Conservation (phyloP, 2,888 invertebrate genomes). For the Ephialtes manifestator region DNA sequence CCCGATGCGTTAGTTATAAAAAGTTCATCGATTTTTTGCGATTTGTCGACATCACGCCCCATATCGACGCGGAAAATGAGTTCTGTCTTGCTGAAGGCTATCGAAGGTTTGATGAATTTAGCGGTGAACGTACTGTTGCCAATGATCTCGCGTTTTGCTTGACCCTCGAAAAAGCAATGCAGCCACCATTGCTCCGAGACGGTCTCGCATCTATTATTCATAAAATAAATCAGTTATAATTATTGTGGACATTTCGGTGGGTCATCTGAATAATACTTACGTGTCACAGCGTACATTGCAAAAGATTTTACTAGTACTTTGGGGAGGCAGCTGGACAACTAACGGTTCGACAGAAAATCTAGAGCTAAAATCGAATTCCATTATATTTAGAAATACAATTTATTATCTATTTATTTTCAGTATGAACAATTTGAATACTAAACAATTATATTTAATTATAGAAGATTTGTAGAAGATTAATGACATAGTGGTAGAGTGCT, state of each 20-base stretch:
- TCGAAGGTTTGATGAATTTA: slow-evolving; percentile 88
- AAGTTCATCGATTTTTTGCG: slow-evolving; percentile 86
- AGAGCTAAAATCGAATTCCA: slow-evolving; percentile 55
- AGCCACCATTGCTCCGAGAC: slow-evolving; percentile 88
- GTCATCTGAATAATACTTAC: slow-evolving; percentile 71
- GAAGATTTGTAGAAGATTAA: too few species aligned
- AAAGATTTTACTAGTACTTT: slow-evolving; percentile 63
- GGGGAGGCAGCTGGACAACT: slow-evolving; percentile 74
- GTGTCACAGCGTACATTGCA: slow-evolving; percentile 74
- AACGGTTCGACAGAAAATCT: slow-evolving; percentile 75
- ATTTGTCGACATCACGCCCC: slow-evolving; percentile 86
- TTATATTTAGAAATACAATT: too few species aligned
- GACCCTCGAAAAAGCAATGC: slow-evolving; percentile 87
- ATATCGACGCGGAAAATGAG: slow-evolving; percentile 87
- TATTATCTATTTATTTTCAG: too few species aligned
- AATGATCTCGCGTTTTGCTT: slow-evolving; percentile 87
- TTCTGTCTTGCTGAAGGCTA: slow-evolving; percentile 86
- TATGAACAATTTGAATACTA: too few species aligned
- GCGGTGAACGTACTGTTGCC: slow-evolving; percentile 87
- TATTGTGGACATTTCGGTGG: background rate
- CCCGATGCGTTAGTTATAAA: slow-evolving; percentile 87
- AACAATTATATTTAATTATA: too few species aligned
- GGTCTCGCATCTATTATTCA: slow-evolving; percentile 78
- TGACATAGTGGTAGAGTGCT: too few species aligned
- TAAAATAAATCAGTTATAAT: slow-evolving; percentile 17